phyloP scores from a whole-genome alignment of 1,140 invertebrate genomes.

The Cephus cinctus region DNA sequence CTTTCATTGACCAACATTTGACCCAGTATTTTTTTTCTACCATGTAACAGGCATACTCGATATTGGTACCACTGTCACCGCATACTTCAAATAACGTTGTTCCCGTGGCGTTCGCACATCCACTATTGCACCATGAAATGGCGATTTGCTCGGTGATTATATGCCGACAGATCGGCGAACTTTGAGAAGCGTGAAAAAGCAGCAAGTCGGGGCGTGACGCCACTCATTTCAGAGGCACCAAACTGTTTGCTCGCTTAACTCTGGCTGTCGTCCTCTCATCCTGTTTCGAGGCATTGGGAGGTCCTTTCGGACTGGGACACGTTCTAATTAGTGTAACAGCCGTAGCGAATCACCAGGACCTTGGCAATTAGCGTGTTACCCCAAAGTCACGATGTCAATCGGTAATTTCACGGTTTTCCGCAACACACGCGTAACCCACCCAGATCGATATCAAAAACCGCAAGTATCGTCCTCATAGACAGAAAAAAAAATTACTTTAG shows the following conservation, averaged over 20 bases:
- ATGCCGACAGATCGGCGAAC: conserved; percentile 34
- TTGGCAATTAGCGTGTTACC: too few relatives aligned
- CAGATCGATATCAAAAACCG: too few relatives aligned
- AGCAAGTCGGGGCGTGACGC: conserved; percentile 39
- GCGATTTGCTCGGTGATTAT: conserved; percentile 48
- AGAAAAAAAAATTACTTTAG: too few relatives aligned
- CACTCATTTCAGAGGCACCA: not conserved
- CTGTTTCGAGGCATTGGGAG: not conserved
- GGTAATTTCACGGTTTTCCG: too few relatives aligned
- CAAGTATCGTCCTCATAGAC: too few relatives aligned
- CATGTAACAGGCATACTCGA: too few relatives aligned
- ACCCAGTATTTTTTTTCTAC: too few relatives aligned
- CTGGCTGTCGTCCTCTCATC: not conserved
- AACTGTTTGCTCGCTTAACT: not conserved
- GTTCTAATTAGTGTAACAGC: conserved; percentile 10
- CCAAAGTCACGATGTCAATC: too few relatives aligned
- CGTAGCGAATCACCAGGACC: not conserved
- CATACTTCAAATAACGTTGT: too few relatives aligned
- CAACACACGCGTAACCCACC: too few relatives aligned
- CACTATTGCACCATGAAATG: conserved; percentile 44
- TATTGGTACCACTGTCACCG: too few relatives aligned
- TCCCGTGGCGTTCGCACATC: conserved; percentile 12
- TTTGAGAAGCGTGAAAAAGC: conserved; percentile 43
- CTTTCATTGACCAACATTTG: too few relatives aligned
- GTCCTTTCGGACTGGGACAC: conserved; percentile 5